phyloP scores from a whole-genome alignment of 2,113 vertebrate genomes.

The Pleuronectes platessa region DNA sequence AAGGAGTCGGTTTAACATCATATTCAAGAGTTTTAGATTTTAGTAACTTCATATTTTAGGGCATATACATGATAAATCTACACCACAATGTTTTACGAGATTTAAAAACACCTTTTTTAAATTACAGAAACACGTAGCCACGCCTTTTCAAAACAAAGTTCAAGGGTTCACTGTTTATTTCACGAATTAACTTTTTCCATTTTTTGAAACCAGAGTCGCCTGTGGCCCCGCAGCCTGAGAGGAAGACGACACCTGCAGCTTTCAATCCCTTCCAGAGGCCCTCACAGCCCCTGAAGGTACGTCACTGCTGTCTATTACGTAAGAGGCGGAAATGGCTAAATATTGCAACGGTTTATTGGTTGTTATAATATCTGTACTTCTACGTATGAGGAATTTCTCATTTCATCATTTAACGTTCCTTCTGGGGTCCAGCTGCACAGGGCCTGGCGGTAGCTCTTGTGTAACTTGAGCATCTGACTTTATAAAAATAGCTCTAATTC shows the following conservation, averaged over 20 bases:
- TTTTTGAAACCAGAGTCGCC: conserved; percentile 51
- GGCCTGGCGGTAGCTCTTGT: neutral
- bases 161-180: no score
- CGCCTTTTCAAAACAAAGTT: no score
- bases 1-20: no score
- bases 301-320: neutral
- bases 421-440: neutral
- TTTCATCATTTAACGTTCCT: neutral
- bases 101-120: no score
- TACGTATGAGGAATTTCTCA: neutral
- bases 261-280: conserved; percentile 77
- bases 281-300: conserved; percentile 67
- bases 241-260: conserved; percentile 24
- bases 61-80: no score
- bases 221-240: conserved; percentile 48
- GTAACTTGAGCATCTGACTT: neutral
- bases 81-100: no score
- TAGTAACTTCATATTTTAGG: no score
- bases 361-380: neutral
- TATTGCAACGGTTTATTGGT: neutral
- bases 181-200: neutral
- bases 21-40: no score
- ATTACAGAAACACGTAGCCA: no score
- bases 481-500: neutral
- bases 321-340: neutral